Conservation (phyloP, 2,888 invertebrate genomes). For the Cactoblastis cactorum region DNA sequence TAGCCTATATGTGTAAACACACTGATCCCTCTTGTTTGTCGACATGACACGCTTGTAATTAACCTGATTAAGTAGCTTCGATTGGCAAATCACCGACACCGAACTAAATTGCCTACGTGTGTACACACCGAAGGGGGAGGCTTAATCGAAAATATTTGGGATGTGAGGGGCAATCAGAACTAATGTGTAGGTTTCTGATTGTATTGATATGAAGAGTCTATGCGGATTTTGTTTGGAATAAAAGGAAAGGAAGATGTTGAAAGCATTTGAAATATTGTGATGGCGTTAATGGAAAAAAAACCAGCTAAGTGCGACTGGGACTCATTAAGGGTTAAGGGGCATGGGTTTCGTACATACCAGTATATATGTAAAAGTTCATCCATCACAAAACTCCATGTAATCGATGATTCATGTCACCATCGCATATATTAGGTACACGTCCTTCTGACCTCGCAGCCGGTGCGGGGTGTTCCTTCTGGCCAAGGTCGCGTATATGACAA, state of each 20-base stretch:
- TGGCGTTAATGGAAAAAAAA: no score
- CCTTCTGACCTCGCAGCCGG: conserved; percentile 90
- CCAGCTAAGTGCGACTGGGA: no score
- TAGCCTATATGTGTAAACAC: conserved; percentile 26
- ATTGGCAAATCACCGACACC: conserved; percentile 39
- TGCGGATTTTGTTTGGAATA: no score
- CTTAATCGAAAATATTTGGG: conserved; percentile 19
- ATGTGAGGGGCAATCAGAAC: conserved; percentile 15
- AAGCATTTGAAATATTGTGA: no score
- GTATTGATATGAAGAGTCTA: neutral
- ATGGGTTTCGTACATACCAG: no score
- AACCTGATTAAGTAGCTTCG: conserved; percentile 73
- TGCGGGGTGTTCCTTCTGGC: conserved; percentile 90
- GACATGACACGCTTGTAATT: conserved; percentile 56
- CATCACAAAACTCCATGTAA: no score
- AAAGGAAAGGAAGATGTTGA: no score
- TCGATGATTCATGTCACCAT: conserved; percentile 59
- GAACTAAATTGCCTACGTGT: conserved; percentile 16
- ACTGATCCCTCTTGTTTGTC: conserved; percentile 39
- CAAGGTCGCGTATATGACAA: conserved; percentile 93
- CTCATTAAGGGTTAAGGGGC: no score
- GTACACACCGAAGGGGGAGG: conserved; percentile 11
- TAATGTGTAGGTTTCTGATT: neutral
- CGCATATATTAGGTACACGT: conserved; percentile 88
- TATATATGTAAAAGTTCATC: no score